Percentiles rank a stretch among this genome's conserved stretches.
Evolutionary conservation across 2,113 vertebrate species (phyloP).

Genomic region (Nematolebias whitei): DNA sequence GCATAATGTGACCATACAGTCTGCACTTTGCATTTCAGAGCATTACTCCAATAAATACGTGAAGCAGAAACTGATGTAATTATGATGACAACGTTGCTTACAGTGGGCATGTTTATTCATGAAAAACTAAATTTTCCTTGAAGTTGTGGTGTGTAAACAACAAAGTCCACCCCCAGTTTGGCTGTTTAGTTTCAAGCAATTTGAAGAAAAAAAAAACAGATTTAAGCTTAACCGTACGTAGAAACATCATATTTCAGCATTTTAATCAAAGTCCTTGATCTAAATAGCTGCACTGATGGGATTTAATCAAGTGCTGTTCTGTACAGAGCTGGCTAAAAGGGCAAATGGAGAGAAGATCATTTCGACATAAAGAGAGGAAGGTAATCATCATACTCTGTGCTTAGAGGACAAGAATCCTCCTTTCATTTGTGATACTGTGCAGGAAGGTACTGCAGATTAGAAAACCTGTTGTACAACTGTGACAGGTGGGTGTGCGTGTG

Average conservation of each 20-base stretch:
- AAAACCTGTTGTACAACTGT: constrained; percentile 19
- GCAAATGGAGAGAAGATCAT: constrained; percentile 52
- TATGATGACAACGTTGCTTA: neutral
- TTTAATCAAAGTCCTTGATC: constrained; percentile 66
- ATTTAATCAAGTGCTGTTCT: constrained; percentile 67
- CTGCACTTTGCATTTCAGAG: neutral
- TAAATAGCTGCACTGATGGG: constrained; percentile 51
- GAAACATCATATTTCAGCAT: constrained; percentile 54
- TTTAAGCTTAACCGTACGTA: constrained; percentile 27
- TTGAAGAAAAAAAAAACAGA: constrained; percentile 22
- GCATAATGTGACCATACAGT: neutral
- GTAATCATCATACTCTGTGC: constrained; percentile 54
- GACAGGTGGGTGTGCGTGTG: constrained; percentile 7
- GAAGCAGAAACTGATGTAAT: neutral
- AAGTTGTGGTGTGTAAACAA: constrained; percentile 1
- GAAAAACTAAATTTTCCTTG: neutral
- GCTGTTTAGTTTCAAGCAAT: constrained; percentile 25
- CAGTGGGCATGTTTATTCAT: neutral
- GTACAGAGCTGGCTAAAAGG: constrained; percentile 56
- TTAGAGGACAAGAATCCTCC: constrained; percentile 54
- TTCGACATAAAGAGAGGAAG: constrained; percentile 46
- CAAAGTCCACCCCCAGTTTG: constrained; percentile 7
- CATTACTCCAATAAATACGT: neutral
- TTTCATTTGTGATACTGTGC: constrained; percentile 37
- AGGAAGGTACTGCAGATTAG: constrained; percentile 34